phyloP scores from a whole-genome alignment of 2,797 vertebrate genomes.

The Poecilia picta region DNA sequence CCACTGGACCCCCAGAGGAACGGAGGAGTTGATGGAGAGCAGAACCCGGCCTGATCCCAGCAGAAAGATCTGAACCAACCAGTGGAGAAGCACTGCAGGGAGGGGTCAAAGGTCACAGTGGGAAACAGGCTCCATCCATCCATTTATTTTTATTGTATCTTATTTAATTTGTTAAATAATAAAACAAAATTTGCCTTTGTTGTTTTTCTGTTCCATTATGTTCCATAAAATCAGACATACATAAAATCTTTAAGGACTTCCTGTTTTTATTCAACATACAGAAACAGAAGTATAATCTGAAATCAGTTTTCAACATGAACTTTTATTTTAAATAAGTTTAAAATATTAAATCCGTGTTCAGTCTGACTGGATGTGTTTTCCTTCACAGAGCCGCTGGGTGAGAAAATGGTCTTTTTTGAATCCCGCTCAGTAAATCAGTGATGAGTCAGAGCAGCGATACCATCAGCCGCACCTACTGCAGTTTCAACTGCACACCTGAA shows the following conservation, averaged over 20 bases:
- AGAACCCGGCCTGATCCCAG: not conserved
- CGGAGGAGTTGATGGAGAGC: not conserved
- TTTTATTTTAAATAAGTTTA: not conserved
- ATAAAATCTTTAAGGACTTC: not conserved
- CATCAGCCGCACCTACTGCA: conserved; percentile 32
- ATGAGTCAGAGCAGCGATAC: conserved; percentile 28
- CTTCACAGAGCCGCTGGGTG: not conserved
- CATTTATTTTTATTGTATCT: not conserved
- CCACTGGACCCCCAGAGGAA: not conserved
- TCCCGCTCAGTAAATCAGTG: not conserved
- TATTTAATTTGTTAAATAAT: not conserved
- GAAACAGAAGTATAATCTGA: not conserved
- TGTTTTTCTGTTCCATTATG: not conserved
- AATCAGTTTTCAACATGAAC: not conserved
- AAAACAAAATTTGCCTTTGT: no score
- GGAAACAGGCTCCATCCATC: not conserved
- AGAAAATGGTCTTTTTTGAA: not conserved
- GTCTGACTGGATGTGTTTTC: not conserved
- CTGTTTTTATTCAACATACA: not conserved
- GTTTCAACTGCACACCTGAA: conserved; percentile 65
- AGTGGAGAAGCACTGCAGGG: no score
- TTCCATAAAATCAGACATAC: not conserved
- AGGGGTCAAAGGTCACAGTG: not conserved
- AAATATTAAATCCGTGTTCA: not conserved
- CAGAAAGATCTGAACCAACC: not conserved